Base-by-base conservation (phyloP, 1,140 invertebrate species). In the Dreissena rostriformis region DNA sequence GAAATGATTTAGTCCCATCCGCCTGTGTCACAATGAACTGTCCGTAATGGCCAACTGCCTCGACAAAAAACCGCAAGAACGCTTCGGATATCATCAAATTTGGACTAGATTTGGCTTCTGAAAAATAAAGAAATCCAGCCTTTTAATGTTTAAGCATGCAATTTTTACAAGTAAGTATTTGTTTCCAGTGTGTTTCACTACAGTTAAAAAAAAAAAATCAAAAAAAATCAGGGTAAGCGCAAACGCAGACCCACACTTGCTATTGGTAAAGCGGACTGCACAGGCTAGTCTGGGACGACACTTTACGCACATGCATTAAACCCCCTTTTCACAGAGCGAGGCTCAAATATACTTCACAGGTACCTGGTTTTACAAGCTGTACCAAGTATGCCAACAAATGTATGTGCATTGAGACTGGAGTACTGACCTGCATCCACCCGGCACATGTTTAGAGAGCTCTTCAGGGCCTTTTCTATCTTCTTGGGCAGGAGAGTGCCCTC, bases 61-160 rank as follows among this genome's bases (percentile, higher is more conserved):
- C 95, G 5, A 96, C 94, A 94, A 96, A 96, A 77, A 96, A 94
- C 28, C 95, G 91, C 14, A 96, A 90, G 89, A 96, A 96, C 19
- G 96, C 95, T 92, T 96, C 96, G 14, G 95, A 95, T 49, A 96
- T 94, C 85, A 96, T 93, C 79, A 95, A 92, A 91, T 96, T 96
- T n/a, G 95, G 88, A 15, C 87, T 87, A 55, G 79, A 88, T 51
- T 86, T 86, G 1, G 90, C 81, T 68, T 91, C 91, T 65, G 19
- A 22, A 78, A 73, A 77, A 82, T 49, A 29, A 68, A 81, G 8
- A 39, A 39, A 39, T 39, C 39, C 2, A 2, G 39, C 61, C 61
- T 66, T 17, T 22, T 28, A 12, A 24, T 61, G 19, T 29, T 19
- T 29, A 19, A 26, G 11, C 52, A n/a, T 11, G 71, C 55, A 24